These are phyloP conservation scores for Bergia puertoricense DNA, from an alignment of 92 coral and sea anemone species.

Conservation along the genomic window DNA sequence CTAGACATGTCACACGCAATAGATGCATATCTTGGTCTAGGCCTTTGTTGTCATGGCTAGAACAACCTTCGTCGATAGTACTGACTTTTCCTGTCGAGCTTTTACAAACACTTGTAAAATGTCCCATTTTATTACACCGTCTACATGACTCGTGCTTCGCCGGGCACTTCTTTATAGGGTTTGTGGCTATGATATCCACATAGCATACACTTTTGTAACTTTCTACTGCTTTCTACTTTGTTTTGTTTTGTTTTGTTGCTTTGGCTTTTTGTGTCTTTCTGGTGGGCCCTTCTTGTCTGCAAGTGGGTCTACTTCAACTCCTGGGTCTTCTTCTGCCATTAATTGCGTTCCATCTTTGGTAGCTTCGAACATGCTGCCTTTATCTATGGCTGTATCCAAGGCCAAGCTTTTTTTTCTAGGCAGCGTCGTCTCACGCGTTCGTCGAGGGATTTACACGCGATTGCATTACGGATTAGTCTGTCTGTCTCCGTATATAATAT, in stretches of 20 bases:
- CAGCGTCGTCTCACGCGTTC: constrained; percentile 61
- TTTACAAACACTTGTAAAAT: constrained; percentile 47
- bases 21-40: background rate
- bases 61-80: background rate
- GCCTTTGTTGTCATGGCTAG: constrained; percentile 5
- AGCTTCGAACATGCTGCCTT: constrained; percentile 49
- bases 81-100: background rate
- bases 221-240: background rate
- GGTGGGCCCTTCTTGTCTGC: background rate
- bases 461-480: constrained; percentile 51
- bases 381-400: constrained; percentile 54
- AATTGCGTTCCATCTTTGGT: constrained; percentile 55
- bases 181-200: constrained; percentile 46
- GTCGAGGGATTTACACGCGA: constrained; percentile 53
- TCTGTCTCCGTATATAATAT: background rate
- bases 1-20: background rate
- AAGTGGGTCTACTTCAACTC: constrained; percentile 27
- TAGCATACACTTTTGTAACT: constrained; percentile 7
- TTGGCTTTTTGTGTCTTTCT: background rate
- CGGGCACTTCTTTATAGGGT: constrained; percentile 46
- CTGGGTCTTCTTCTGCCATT: constrained; percentile 52
- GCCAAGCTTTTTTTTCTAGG: constrained; percentile 63
- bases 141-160: constrained; percentile 46
- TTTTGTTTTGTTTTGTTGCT: background rate
- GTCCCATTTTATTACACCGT: constrained; percentile 44